Percentiles rank a stretch among this genome's conserved stretches.
Conservation (phyloP, 2,888 invertebrate genomes). For the Diarsia dahlii region DNA sequence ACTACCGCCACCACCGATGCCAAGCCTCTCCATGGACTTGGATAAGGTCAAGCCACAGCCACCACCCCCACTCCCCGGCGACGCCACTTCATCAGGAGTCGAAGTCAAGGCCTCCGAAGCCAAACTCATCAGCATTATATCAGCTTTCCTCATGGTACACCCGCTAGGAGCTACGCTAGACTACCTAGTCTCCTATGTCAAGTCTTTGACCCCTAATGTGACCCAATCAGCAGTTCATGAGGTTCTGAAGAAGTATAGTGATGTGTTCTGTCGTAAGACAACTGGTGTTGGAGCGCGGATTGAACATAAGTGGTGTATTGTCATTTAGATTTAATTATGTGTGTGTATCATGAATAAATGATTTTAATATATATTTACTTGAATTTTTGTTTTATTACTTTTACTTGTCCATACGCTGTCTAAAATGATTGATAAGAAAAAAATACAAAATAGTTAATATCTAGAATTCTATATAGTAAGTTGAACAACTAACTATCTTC, state of each 20-base stretch:
- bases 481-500: too few relatives aligned
- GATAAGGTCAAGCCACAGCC: slow-evolving; percentile 65
- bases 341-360: too few relatives aligned
- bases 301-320: slow-evolving; percentile 79
- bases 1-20: slow-evolving; percentile 70
- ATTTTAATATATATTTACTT: too few relatives aligned
- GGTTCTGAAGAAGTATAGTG: slow-evolving; percentile 76
- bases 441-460: too few relatives aligned
- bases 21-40: slow-evolving; percentile 20
- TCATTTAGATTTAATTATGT: too few relatives aligned
- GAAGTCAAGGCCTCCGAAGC: slow-evolving; percentile 75
- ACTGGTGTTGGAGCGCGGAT: slow-evolving; percentile 77
- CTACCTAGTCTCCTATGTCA: slow-evolving; percentile 80
- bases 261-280: slow-evolving; percentile 77
- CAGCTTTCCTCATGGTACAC: slow-evolving; percentile 84
- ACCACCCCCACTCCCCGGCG: slow-evolving; percentile 67
- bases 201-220: slow-evolving; percentile 76
- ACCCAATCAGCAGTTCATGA: slow-evolving; percentile 74
- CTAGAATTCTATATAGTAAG: too few relatives aligned
- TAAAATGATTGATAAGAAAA: too few relatives aligned
- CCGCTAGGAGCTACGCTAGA: slow-evolving; percentile 82
- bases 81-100: slow-evolving; percentile 63
- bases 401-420: too few relatives aligned
- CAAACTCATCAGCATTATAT: slow-evolving; percentile 83
- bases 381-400: too few relatives aligned